Conservation (phyloP, 2,797 vertebrate species). For the Cyprinella venusta region DNA sequence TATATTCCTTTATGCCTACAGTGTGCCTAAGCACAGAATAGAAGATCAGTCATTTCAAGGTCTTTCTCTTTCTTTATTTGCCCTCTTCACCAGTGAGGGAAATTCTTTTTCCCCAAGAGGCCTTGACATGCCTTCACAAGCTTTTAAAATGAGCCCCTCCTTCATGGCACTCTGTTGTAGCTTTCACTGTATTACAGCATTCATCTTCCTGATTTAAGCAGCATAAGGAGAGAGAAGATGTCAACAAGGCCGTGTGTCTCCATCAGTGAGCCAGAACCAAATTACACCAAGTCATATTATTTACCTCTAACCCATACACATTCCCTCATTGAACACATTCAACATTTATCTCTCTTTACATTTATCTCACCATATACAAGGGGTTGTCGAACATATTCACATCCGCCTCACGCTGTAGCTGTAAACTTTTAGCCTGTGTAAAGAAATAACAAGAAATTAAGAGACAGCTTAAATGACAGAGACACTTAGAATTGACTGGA, state of each 20-base stretch:
- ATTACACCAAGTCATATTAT: conserved; percentile 1
- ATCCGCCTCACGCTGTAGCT: not conserved
- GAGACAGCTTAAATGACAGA: not conserved
- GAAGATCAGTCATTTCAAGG: conserved; percentile 10
- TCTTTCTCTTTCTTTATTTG: conserved; percentile 22
- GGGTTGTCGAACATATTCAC: conserved; percentile 63
- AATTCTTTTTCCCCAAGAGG: not conserved
- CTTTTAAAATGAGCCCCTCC: conserved; percentile 11
- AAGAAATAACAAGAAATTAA: conserved; percentile 1
- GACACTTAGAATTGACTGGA: not conserved
- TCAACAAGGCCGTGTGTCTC: conserved; percentile 6
- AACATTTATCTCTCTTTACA: conserved; percentile 58
- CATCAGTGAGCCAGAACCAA: not conserved
- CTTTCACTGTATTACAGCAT: conserved; percentile 19
- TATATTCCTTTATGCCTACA: not conserved
- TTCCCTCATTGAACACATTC: not conserved
- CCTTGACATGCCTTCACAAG: not conserved
- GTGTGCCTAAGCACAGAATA: not conserved
- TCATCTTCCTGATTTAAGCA: not conserved
- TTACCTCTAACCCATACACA: conserved; percentile 4
- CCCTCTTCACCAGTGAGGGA: not conserved
- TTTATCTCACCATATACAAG: conserved; percentile 53
- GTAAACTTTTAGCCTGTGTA: conserved; percentile 16
- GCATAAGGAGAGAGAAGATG: conserved; percentile 9
- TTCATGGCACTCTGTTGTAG: not conserved